A percentile compares a stretch with the other conserved stretches of the same genome.
Conservation (phyloP, 1,140 invertebrate genomes). For the Pinna nobilis region DNA sequence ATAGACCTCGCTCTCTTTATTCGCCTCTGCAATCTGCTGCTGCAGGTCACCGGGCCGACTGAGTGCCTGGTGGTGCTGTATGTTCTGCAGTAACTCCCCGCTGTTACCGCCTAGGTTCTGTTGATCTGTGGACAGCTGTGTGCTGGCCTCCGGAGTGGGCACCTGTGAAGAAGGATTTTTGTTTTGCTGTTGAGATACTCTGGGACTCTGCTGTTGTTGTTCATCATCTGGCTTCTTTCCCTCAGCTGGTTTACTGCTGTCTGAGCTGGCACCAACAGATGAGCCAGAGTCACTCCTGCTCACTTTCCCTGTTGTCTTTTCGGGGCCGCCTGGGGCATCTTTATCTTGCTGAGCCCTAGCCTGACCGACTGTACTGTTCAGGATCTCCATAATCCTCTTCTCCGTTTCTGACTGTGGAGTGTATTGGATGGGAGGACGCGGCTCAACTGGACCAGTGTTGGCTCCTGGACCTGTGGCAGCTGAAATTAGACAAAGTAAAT, state of each 20-base stretch:
- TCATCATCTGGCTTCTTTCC: not conserved
- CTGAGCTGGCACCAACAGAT: not conserved
- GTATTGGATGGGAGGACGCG: constrained; percentile 52
- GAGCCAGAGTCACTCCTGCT: constrained; percentile 1
- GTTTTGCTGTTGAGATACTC: not conserved
- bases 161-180: not conserved
- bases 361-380: constrained; percentile 53
- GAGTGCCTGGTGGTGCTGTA: not conserved
- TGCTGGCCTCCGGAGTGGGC: not conserved
- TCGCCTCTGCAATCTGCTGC: not conserved
- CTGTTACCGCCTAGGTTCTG: not conserved
- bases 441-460: constrained; percentile 6
- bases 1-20: constrained; percentile 16
- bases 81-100: not conserved
- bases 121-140: too few species aligned
- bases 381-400: constrained; percentile 63
- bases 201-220: too few species aligned
- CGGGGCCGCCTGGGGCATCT: constrained; percentile 1
- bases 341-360: constrained; percentile 16
- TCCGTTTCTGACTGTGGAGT: constrained; percentile 67
- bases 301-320: constrained; percentile 14
- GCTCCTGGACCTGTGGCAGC: not conserved
- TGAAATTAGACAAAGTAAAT: not conserved
- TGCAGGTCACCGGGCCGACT: not conserved
- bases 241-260: constrained; percentile 5